These are phyloP conservation scores for Eristalis intricaria DNA, from an alignment of 2,888 invertebrate species.

Conservation along the genomic window DNA sequence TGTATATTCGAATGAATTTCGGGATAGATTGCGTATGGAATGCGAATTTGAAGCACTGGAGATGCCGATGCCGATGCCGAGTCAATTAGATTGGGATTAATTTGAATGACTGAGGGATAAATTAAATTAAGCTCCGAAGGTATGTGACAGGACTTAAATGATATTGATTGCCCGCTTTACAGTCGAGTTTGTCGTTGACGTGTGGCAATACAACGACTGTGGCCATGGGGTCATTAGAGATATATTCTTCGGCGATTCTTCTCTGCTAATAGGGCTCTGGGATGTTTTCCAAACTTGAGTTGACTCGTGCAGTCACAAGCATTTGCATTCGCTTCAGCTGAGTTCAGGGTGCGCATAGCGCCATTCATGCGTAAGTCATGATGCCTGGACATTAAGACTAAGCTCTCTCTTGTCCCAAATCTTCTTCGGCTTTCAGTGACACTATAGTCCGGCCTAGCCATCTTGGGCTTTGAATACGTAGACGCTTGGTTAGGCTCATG, in stretches of 20 bases:
- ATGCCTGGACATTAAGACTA: no score
- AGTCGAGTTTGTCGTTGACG: neutral
- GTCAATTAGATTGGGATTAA: neutral
- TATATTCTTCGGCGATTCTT: neutral
- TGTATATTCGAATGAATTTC: neutral
- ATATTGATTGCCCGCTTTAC: neutral
- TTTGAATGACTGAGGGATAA: neutral
- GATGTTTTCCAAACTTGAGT: no score
- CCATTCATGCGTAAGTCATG: no score
- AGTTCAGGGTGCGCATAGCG: no score
- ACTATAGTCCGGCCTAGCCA: no score
- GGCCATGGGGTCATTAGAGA: neutral
- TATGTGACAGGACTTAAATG: neutral
- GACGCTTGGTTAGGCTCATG: no score
- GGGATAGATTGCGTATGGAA: neutral
- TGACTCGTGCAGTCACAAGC: no score
- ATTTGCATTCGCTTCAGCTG: no score
- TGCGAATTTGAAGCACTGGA: neutral
- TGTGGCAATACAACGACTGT: neutral
- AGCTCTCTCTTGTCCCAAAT: no score
- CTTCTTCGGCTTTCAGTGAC: no score
- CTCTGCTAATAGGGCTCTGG: no score
- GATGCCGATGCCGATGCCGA: neutral
- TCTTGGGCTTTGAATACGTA: no score
- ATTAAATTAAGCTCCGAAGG: neutral